Evolutionary conservation across 2,888 invertebrate species (phyloP), one percentile per base, ranked within the genome.

Genomic region (Neoscelio sp.): DNA sequence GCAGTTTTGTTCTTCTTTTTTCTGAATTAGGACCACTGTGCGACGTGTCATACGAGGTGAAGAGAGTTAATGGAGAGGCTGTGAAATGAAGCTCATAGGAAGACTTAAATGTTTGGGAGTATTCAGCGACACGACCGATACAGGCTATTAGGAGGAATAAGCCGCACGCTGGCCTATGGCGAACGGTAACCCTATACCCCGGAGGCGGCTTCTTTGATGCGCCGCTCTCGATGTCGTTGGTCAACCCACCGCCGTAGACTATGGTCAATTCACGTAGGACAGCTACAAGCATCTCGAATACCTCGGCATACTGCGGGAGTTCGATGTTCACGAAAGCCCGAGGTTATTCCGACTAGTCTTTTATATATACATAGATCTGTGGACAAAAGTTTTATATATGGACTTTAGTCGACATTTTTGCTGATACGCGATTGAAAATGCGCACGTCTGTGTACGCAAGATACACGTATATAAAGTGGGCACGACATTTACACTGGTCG

Each of bases 261-360:
- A 84, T 84, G 86, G 87, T 85, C 85, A 87, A 86, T 87, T 86
- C 88, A 85, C 85, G 84, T 84, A 85, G 87, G 88, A 88, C 89
- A 88, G 86, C 86, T 89, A 90, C 89, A 90, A 89, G 89, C 86
- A 86, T 88, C 87, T 89, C 86, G 88, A 89, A 89, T 90, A 90
- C 90, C 89, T 87, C 81, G 82, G 82, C 83, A 85, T 86, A 86
- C 84, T 85, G 85, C 83, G 84, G 83, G 85, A 85, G 83, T 82
- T 84, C 82, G 85, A 87, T 87, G 88, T 82, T 82, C 74, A 77
- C 83, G 82, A 83, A 70, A 73, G 76, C 68, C 76, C 71, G 78
- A 78, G 70, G 78, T 81, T 82, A 81, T 73, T 74, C 80, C 81
- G 68, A 44, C 75, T 81, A 74, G 73, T 81, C 82, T 80, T 80